Base-by-base conservation (phyloP, 1,140 invertebrate genomes). In the Diachasmimorpha longicaudata region DNA sequence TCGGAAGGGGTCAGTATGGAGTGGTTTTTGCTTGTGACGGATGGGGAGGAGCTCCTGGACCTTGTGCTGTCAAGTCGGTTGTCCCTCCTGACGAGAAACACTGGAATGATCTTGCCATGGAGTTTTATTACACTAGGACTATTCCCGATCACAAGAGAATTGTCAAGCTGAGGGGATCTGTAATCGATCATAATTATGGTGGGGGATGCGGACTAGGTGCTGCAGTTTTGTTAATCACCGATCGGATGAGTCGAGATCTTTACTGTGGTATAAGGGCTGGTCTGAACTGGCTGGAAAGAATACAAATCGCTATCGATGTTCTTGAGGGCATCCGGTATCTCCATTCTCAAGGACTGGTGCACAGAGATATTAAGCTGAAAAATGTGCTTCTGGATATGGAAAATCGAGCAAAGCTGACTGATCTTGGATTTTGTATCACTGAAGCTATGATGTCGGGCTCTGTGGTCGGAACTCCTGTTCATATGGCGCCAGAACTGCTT, bases 401-500 rank as follows among this genome's bases (percentile, higher is more conserved):
- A 5, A 93, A 94, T 82, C 91, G 95, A 39, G 96, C 94, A 0
- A 95, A 96, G 85, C 89, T 97, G 25, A 96, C 96, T 0, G 96
- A 97, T 89, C 91, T 97, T 6, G 96, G 96, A 0, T 98, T 98
- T 89, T 97, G 96, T 83, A 96, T 97, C 80, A 95, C 96, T 0
- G 95, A 95, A 87, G 95, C 96, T 0, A 96, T 97, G 92, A 96
- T 97, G 92, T 96, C 94, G 4, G 96, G 93, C 13, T 95, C 93
- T 78, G 92, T 96, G 72, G 94, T 96, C 10, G 96, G 96, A 16
- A 97, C 96, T 8, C 96, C 96, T 0, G 95, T 97, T 75, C 96
- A 97, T 83, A 97, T 98, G 96, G 95, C 96, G 37, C 96, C 96
- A 0, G 96, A 98, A 89, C 90, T 98, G 21, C 91, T 97, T 55